Evolutionary conservation across 2,797 vertebrate species (phyloP), one percentile per base, ranked within the genome.

Genomic region (Argyrosomus regius): DNA sequence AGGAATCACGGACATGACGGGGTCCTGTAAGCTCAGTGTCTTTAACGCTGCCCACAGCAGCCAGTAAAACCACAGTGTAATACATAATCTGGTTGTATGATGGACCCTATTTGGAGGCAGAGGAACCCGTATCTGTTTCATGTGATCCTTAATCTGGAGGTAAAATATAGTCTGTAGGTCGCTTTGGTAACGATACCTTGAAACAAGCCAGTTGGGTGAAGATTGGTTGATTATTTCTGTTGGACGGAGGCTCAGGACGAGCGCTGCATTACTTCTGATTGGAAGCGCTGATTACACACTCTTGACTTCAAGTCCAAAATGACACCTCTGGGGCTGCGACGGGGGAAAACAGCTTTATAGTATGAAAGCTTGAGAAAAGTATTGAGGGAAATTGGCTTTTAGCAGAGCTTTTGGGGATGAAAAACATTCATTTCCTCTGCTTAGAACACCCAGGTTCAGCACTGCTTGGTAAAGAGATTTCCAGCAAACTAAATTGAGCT

Each of bases 401-500:
- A 79, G 56, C 28, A 52, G 48, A 67, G 46, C 48, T 70, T 35
- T 67, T 22, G 17, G 28, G 41, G 50, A 72, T 68, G 24, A 75
- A 52, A 67, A 53, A 16, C 39, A 24, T 20, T 49, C 18, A 56
- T 74, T 77, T 77, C 43, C 24, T 61, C n/a, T 57, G 24, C 56
- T 66, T 22, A n/a, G 41, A 75, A 62, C 58, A 58, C 46, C 17
- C 59, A 46, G 35, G 58, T 58, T 74, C 70, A 43, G 59, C 41
- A 3, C 26, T 66, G 73, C 49, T 66, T 54, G 54, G 45, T 66
- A n/a, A 73, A 52, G 45, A 24, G 63, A 45, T 61, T 61, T 77
- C 39, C 62, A 58, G 46, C 41, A 24, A 45, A 67, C 68, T 57
- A 68, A 73, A 73, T 72, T 12, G 69, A 72, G 46, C 53, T 45